Percentiles rank a stretch among this genome's conserved stretches.
phyloP scores from a whole-genome alignment of 1,140 invertebrate genomes.

The Teleopsis dalmanni region DNA sequence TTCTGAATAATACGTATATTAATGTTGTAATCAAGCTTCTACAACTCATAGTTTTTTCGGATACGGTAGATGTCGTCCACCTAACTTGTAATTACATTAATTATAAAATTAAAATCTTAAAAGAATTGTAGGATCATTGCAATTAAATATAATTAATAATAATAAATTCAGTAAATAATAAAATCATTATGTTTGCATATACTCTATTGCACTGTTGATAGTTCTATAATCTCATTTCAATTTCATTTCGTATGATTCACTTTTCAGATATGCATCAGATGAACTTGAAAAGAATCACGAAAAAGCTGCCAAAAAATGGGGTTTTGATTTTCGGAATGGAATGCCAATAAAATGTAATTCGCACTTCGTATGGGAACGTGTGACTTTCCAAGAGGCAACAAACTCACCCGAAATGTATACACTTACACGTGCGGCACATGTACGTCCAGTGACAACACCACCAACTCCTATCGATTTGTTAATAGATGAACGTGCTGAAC shows the following conservation, averaged over 20 bases:
- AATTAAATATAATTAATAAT: too few species aligned
- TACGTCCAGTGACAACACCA: constrained; percentile 16
- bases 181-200: not conserved
- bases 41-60: too few species aligned
- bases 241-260: not conserved
- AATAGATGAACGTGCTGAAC: constrained; percentile 35
- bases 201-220: not conserved
- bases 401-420: constrained; percentile 39
- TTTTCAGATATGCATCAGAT: constrained; percentile 22
- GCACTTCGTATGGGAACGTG: constrained; percentile 36
- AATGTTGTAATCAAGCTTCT: too few species aligned
- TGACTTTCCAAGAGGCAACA: constrained; percentile 32
- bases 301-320: constrained; percentile 35
- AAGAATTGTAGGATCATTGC: too few species aligned
- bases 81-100: too few species aligned
- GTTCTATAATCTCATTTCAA: not conserved
- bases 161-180: too few species aligned
- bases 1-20: too few species aligned
- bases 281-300: constrained; percentile 38
- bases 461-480: constrained; percentile 17
- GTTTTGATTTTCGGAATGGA: constrained; percentile 39
- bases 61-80: too few species aligned
- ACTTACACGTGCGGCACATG: constrained; percentile 37
- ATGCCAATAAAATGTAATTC: constrained; percentile 24
- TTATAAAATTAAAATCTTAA: too few species aligned